Evolutionary conservation across 1,140 invertebrate genomes (phyloP).

Genomic region (Apis laboriosa): DNA sequence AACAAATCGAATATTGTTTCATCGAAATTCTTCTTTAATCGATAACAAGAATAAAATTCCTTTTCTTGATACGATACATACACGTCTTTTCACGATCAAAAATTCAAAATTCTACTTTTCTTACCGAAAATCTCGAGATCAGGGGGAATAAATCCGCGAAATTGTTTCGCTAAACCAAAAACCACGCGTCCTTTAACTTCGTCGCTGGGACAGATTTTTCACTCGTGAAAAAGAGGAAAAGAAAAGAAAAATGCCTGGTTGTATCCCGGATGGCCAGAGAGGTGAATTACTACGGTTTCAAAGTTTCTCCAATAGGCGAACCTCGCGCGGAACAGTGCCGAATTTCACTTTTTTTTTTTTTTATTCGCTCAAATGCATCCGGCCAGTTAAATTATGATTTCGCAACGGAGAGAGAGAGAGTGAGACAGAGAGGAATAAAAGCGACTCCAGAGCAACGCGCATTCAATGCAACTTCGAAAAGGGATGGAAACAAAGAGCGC

Average conservation of each 20-base stretch:
- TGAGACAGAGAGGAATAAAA: not conserved
- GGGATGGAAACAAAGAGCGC: not conserved
- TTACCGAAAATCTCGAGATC: no score
- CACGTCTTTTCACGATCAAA: no score
- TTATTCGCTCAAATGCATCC: conserved; percentile 1
- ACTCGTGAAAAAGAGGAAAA: not conserved
- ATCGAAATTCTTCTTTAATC: no score
- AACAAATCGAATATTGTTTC: no score
- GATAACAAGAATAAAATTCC: no score
- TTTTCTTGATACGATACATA: no score
- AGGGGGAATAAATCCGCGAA: no score
- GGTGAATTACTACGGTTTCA: conserved; percentile 19
- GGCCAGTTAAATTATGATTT: conserved; percentile 22
- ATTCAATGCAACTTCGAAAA: conserved; percentile 16
- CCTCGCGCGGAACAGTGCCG: not conserved
- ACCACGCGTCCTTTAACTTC: not conserved
- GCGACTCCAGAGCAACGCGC: no score
- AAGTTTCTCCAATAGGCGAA: not conserved
- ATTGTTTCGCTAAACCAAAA: no score
- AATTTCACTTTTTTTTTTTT: conserved; percentile 13
- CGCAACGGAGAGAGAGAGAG: not conserved
- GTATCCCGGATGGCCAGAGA: not conserved
- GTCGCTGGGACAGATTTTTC: not conserved
- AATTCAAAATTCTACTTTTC: no score
- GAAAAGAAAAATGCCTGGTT: not conserved